phyloP scores from a whole-genome alignment of 2,113 vertebrate species.

The Callipepla californica region DNA sequence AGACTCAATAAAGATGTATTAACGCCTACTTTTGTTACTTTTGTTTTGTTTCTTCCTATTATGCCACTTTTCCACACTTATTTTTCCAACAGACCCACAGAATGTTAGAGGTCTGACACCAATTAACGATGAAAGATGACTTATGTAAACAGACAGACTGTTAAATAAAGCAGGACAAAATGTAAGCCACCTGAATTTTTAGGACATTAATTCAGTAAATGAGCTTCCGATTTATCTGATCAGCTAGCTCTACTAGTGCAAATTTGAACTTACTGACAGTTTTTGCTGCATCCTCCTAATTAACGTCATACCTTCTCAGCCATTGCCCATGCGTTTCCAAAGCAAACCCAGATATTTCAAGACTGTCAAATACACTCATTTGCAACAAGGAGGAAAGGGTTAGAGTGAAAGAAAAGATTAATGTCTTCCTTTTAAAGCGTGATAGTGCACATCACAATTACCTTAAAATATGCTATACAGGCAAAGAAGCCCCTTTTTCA shows the following conservation, averaged over 20 bases:
- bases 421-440: not conserved
- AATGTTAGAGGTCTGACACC: conserved; percentile 28
- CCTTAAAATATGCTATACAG: not conserved
- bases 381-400: not conserved
- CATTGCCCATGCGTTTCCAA: conserved; percentile 1
- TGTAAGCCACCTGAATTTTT: conserved; percentile 66
- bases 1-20: not conserved
- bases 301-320: conserved; percentile 51
- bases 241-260: conserved; percentile 10
- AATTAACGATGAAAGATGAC: conserved; percentile 69
- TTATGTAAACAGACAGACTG: conserved; percentile 58
- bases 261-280: conserved; percentile 65
- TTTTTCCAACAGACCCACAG: conserved; percentile 4
- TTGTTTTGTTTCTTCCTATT: not conserved
- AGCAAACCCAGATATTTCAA: conserved; percentile 45
- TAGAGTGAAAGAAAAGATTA: not conserved
- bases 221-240: conserved; percentile 63
- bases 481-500: not conserved
- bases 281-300: conserved; percentile 66
- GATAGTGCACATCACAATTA: not conserved
- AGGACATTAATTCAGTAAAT: conserved; percentile 71
- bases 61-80: not conserved
- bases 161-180: conserved; percentile 65
- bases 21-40: not conserved
- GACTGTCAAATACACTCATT: conserved; percentile 15